Conservation (phyloP, 2,888 invertebrate species). For the Apodemia duryi region DNA sequence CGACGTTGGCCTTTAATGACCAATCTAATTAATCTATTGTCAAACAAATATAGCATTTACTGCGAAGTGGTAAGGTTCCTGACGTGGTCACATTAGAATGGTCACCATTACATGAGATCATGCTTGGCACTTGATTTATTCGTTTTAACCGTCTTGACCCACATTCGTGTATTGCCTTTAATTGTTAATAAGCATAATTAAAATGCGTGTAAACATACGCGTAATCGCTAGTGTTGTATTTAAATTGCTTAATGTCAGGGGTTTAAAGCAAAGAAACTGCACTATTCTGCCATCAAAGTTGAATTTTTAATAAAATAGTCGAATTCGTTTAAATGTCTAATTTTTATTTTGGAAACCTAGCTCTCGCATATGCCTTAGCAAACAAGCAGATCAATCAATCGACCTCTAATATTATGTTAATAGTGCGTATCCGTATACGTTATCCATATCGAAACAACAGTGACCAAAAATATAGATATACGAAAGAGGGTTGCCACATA, state of each 20-base stretch:
- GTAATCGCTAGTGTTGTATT: conserved; percentile 29
- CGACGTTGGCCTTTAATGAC: conserved; percentile 53
- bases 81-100: conserved; percentile 32
- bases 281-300: background rate
- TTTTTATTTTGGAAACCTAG: too few species aligned
- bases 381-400: too few species aligned
- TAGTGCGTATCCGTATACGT: too few species aligned
- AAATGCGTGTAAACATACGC: conserved; percentile 67
- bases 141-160: conserved; percentile 75
- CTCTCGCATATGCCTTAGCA: too few species aligned
- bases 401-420: too few species aligned
- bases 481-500: too few species aligned
- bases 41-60: conserved; percentile 40
- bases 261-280: background rate
- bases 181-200: conserved; percentile 79
- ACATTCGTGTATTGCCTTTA: conserved; percentile 73
- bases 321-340: background rate
- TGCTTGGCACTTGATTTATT: conserved; percentile 71
- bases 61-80: conserved; percentile 37
- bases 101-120: conserved; percentile 63
- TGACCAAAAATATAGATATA: too few species aligned
- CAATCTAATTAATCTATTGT: conserved; percentile 34
- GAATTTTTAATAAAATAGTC: background rate
- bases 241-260: background rate
- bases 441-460: too few species aligned